Evolutionary conservation across 2,113 vertebrate species (phyloP), one percentile per base, ranked within the genome.

Genomic region (Sisor rabdophorus): DNA sequence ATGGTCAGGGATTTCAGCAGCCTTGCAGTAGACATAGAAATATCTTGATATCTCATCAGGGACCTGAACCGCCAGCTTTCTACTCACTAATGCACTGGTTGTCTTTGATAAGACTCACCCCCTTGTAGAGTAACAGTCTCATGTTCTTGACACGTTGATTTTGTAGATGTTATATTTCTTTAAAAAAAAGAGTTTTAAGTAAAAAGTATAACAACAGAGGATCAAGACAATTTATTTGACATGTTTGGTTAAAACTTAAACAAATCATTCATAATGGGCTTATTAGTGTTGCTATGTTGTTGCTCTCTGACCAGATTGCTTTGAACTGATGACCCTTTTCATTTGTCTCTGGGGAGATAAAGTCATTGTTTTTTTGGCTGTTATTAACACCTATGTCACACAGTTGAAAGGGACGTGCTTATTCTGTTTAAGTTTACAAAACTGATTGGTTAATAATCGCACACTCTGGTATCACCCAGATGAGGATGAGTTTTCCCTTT

Each of bases 321-420:
- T 19, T 73, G 87, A 86, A 88, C 53, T 82, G 84, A 89, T 90
- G 84, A 85, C 81, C 82, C 48, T 82, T 55, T 83, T 86, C 81
- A 83, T 86, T 85, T 0, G 44, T 65, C 87, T 82, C 81, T 1
- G 10, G 81, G 82, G 84, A 55, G 55, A 60, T 78, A 75, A n/a
- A 80, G 80, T 87, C 82, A 82, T 85, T 88, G 80, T 84, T 73
- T 83, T 63, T 73, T 83, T 80, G 75, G 77, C 84, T 69, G 81
- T 78, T 69, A 84, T 84, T 74, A 73, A 81, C 72, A 54, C 22
- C 30, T 64, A 67, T 83, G 73, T 73, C 82, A 83, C 48, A 80
- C 78, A 64, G 40, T 59, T 72, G 36, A 53, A 77, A 54, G 76
- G 47, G 32, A 77, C 71, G 79, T 71, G n/a, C 80, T 84, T 71